phyloP scores from a whole-genome alignment of 2,113 vertebrate genomes.

The Paraplagusia blochii region DNA sequence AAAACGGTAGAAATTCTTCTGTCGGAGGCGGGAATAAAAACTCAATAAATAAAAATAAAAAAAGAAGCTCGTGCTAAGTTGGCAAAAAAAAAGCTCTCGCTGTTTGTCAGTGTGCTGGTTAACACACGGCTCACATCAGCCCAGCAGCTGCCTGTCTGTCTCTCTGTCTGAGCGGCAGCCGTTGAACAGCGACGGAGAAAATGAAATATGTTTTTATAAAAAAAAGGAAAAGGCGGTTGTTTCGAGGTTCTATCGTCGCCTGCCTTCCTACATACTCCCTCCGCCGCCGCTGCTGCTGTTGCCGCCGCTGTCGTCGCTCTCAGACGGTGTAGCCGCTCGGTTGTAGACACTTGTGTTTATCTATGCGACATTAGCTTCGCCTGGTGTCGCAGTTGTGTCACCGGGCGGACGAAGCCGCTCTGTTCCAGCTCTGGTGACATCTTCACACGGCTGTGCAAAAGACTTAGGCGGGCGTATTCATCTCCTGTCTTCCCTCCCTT shows the following conservation, averaged over 20 bases:
- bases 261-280: neutral
- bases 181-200: too few species aligned
- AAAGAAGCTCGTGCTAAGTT: slow-evolving; percentile 5
- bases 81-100: neutral
- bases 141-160: too few species aligned
- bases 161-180: too few species aligned
- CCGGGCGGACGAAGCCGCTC: slow-evolving; percentile 36
- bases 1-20: neutral
- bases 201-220: too few species aligned
- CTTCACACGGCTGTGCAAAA: too few species aligned
- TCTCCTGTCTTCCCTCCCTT: too few species aligned
- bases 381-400: slow-evolving; percentile 55
- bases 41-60: neutral
- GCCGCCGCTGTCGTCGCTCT: slow-evolving; percentile 12
- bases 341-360: slow-evolving; percentile 24
- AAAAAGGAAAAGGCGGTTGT: too few species aligned
- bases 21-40: neutral
- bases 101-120: neutral
- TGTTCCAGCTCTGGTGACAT: too few species aligned
- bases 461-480: too few species aligned
- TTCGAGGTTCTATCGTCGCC: too few species aligned
- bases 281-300: slow-evolving; percentile 16
- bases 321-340: slow-evolving; percentile 34
- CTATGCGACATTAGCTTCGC: slow-evolving; percentile 27
- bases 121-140: too few species aligned